These are phyloP conservation scores for Drosophila glabriapex DNA, from an alignment of 2,888 invertebrate genomes.

Conservation along the genomic window DNA sequence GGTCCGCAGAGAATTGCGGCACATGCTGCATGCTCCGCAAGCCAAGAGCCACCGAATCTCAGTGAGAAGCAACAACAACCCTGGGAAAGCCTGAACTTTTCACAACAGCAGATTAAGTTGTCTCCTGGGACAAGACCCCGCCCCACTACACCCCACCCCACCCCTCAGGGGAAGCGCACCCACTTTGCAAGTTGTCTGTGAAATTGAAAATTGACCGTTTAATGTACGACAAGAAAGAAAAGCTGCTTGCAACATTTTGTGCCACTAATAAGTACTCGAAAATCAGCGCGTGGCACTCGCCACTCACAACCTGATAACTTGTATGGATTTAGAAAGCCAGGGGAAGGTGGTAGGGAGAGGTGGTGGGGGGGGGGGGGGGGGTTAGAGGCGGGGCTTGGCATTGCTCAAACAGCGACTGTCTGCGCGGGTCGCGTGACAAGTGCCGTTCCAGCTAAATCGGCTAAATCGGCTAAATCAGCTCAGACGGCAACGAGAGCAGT, in stretches of 20 bases:
- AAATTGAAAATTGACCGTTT: conserved; percentile 84
- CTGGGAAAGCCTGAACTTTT: conserved; percentile 74
- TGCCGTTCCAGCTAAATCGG: conserved; percentile 21
- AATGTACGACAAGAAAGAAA: conserved; percentile 62
- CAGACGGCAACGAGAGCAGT: conserved; percentile 12
- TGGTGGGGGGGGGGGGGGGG: no score
- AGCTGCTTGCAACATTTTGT: conserved; percentile 62
- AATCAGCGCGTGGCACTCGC: conserved; percentile 51
- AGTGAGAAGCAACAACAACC: conserved; percentile 42
- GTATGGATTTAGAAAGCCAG: background rate
- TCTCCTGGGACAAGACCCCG: conserved; percentile 62
- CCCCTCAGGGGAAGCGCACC: conserved; percentile 6
- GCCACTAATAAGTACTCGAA: conserved; percentile 75
- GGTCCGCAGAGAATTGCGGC: conserved; percentile 82
- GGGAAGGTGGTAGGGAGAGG: no score
- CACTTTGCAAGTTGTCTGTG: conserved; percentile 74
- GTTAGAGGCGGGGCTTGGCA: background rate
- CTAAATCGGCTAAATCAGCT: conserved; percentile 15
- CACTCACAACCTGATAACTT: background rate
- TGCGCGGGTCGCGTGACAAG: conserved; percentile 35
- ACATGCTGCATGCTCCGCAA: conserved; percentile 53
- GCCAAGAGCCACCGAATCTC: background rate
- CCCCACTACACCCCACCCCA: no score
- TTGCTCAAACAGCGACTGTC: conserved; percentile 9
- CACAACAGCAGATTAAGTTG: conserved; percentile 81